These are phyloP conservation scores for Calameuta filiformis DNA, from an alignment of 2,888 invertebrate genomes.

Conservation along the genomic window DNA sequence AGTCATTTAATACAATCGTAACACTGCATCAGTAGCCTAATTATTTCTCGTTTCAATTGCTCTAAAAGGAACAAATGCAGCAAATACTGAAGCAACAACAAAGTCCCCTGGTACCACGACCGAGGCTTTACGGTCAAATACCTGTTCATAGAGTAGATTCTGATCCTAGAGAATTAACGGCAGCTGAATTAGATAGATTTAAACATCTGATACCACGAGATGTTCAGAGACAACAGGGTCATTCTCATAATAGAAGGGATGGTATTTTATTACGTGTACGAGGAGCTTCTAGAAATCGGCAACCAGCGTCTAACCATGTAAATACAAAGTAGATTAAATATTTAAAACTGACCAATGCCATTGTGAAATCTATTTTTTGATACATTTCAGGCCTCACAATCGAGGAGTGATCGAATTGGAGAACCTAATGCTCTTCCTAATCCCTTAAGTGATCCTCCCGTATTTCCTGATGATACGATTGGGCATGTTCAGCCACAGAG, in stretches of 20 bases:
- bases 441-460: background rate
- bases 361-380: background rate
- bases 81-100: slow-evolving; percentile 50
- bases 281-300: slow-evolving; percentile 31
- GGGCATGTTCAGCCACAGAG: background rate
- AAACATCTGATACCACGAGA: slow-evolving; percentile 57
- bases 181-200: slow-evolving; percentile 68
- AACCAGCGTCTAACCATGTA: slow-evolving; percentile 16
- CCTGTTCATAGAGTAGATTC: slow-evolving; percentile 71
- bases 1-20: background rate
- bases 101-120: slow-evolving; percentile 41
- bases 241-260: slow-evolving; percentile 39
- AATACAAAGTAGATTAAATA: background rate
- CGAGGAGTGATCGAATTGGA: background rate
- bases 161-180: slow-evolving; percentile 69
- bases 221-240: slow-evolving; percentile 30
- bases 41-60: slow-evolving; percentile 5
- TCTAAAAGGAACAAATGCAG: slow-evolving; percentile 48
- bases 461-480: background rate
- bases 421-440: background rate
- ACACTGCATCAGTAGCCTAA: background rate
- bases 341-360: background rate
- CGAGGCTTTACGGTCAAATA: slow-evolving; percentile 65
- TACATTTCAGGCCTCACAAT: background rate
- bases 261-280: slow-evolving; percentile 35